Evolutionary conservation across 2,797 vertebrate species (phyloP).

Genomic region (Etheostoma nigrum): DNA sequence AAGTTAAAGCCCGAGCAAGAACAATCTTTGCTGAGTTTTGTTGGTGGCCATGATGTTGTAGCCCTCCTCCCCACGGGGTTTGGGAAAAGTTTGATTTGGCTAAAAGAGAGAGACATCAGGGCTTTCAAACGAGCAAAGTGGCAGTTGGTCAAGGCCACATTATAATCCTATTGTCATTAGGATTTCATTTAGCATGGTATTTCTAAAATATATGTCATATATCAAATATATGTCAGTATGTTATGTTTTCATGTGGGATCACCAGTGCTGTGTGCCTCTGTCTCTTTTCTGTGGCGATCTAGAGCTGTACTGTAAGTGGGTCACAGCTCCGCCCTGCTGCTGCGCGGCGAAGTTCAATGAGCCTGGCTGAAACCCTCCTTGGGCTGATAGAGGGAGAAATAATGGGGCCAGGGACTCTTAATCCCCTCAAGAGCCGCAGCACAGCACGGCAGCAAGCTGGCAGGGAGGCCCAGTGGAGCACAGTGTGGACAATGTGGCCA

Average conservation of each 20-base stretch:
- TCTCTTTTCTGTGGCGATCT: slow-evolving; percentile 34
- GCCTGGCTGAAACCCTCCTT: slow-evolving; percentile 69
- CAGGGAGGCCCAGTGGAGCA: slow-evolving; percentile 54
- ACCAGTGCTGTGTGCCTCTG: slow-evolving; percentile 24
- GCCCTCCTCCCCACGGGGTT: too few relatives aligned
- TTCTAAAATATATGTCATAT: not conserved
- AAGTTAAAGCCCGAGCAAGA: too few relatives aligned
- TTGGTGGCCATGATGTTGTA: too few relatives aligned
- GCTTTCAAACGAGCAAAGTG: too few relatives aligned
- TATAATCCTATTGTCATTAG: not conserved
- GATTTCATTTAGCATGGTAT: not conserved
- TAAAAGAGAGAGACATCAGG: too few relatives aligned
- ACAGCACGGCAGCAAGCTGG: slow-evolving; percentile 55
- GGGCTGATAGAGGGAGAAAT: slow-evolving; percentile 81
- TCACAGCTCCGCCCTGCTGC: slow-evolving; percentile 64
- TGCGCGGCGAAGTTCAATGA: slow-evolving; percentile 53
- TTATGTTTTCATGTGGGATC: slow-evolving; percentile 51
- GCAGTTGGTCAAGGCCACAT: too few relatives aligned
- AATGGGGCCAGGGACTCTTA: slow-evolving; percentile 76
- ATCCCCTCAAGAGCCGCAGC: slow-evolving; percentile 63
- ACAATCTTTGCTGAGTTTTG: too few relatives aligned
- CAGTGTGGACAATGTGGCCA: slow-evolving; percentile 40
- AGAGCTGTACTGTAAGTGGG: slow-evolving; percentile 68
- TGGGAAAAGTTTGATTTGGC: too few relatives aligned
- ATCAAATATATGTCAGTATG: slow-evolving; percentile 71